Evolutionary conservation across 92 coral and sea anemone genomes (phyloP).

Genomic region (Pocillopora grandis): DNA sequence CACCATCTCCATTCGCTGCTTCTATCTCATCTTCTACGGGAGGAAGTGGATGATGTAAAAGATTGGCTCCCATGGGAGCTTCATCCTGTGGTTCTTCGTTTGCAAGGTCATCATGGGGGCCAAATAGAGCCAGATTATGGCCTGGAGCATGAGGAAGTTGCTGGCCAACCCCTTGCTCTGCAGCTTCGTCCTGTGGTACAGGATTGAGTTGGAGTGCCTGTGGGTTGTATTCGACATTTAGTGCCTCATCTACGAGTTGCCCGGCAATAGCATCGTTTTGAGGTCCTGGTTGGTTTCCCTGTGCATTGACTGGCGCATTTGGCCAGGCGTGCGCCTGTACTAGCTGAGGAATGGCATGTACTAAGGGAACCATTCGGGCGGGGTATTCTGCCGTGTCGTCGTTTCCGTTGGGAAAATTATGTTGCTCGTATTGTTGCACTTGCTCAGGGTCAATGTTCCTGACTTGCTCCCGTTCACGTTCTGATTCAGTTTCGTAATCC

Average conservation of each 20-base stretch:
- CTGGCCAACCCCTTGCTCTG: not conserved
- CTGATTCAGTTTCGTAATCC: not conserved
- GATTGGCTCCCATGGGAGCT: slow-evolving; percentile 9
- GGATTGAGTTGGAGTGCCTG: not conserved
- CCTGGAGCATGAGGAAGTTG: not conserved
- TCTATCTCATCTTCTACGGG: not conserved
- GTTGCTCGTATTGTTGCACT: not conserved
- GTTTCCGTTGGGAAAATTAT: not conserved
- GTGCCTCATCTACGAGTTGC: not conserved
- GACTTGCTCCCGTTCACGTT: not conserved
- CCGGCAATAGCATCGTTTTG: not conserved
- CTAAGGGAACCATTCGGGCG: no score
- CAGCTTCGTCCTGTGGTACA: not conserved
- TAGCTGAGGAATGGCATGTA: not conserved
- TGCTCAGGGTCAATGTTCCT: not conserved
- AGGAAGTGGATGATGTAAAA: not conserved
- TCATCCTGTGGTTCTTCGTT: not conserved
- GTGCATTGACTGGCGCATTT: not conserved
- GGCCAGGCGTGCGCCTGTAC: not conserved
- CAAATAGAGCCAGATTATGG: not conserved
- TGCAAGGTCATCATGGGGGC: not conserved
- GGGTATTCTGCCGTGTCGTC: not conserved
- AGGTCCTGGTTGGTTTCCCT: not conserved
- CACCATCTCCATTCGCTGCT: slow-evolving; percentile 1
- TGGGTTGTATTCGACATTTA: not conserved